These are phyloP conservation scores for Engystomops pustulosus DNA, from an alignment of 2,113 vertebrate genomes.

Conservation along the genomic window DNA sequence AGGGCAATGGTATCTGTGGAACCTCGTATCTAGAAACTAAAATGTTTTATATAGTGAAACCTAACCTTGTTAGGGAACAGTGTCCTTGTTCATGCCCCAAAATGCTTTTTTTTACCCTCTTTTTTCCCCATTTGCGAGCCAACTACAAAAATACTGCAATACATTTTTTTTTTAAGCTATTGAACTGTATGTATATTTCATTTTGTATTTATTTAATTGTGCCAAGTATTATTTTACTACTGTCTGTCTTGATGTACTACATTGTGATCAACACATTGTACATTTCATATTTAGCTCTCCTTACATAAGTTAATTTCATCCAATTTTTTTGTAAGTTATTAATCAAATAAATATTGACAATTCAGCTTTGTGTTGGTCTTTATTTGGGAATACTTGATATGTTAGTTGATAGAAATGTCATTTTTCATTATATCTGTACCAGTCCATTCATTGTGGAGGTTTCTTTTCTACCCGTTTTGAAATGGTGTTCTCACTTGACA, in stretches of 20 bases:
- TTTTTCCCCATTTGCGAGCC: conserved; percentile 41
- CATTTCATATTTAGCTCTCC: conserved; percentile 85
- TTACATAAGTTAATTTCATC: conserved; percentile 82
- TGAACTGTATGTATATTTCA: conserved; percentile 68
- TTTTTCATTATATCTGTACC: too few species aligned
- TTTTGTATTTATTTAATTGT: conserved; percentile 86
- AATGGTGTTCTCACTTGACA: too few species aligned
- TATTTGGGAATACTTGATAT: conserved; percentile 51
- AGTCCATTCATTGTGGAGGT: too few species aligned
- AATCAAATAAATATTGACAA: conserved; percentile 86
- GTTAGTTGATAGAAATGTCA: too few species aligned
- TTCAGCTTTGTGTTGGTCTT: conserved; percentile 71
- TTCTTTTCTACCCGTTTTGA: too few species aligned
- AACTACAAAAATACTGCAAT: conserved; percentile 49
- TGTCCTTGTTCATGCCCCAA: conserved; percentile 71
- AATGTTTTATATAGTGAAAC: conserved; percentile 31
- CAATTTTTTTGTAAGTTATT: conserved; percentile 84
- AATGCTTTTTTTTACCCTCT: conserved; percentile 72
- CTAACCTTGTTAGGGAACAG: conserved; percentile 29
- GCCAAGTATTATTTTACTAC: conserved; percentile 87
- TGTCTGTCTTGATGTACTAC: conserved; percentile 77
- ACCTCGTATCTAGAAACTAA: conserved; percentile 42
- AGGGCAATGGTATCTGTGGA: conserved; percentile 43
- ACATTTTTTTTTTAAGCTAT: conserved; percentile 46
- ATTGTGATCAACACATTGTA: conserved; percentile 81